phyloP scores from a whole-genome alignment of 2,888 invertebrate species.

The Clanis bilineata region DNA sequence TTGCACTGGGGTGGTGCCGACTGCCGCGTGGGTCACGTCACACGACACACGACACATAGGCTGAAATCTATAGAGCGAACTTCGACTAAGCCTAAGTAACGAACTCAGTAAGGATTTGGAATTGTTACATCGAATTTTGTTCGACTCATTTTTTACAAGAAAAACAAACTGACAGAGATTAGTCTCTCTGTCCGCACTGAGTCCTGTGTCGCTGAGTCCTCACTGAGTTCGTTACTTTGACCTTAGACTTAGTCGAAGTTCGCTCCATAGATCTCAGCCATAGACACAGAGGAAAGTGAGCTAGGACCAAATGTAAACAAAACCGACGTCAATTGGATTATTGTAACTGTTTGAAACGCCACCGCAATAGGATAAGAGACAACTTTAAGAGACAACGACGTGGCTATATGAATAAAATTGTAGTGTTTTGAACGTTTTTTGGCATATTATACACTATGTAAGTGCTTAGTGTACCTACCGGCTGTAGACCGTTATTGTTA shows the following conservation, averaged over 20 bases:
- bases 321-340: conserved; percentile 68
- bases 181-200: no score
- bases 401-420: conserved; percentile 44
- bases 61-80: no score
- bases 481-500: conserved; percentile 3
- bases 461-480: conserved; percentile 14
- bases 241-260: no score
- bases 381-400: conserved; percentile 72
- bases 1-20: conserved; percentile 3
- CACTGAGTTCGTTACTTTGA: no score
- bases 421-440: conserved; percentile 25
- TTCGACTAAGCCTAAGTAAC: no score
- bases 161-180: no score
- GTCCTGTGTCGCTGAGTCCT: no score
- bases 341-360: conserved; percentile 50
- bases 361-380: conserved; percentile 68
- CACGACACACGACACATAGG: neutral
- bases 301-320: conserved; percentile 64
- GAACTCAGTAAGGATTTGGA: no score
- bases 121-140: no score
- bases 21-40: neutral
- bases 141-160: no score
- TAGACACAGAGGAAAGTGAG: conserved; percentile 58
- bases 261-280: no score
- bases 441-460: conserved; percentile 20